phyloP scores from a whole-genome alignment of 92 coral and sea anemone species.

The Epizoanthus rinbou region DNA sequence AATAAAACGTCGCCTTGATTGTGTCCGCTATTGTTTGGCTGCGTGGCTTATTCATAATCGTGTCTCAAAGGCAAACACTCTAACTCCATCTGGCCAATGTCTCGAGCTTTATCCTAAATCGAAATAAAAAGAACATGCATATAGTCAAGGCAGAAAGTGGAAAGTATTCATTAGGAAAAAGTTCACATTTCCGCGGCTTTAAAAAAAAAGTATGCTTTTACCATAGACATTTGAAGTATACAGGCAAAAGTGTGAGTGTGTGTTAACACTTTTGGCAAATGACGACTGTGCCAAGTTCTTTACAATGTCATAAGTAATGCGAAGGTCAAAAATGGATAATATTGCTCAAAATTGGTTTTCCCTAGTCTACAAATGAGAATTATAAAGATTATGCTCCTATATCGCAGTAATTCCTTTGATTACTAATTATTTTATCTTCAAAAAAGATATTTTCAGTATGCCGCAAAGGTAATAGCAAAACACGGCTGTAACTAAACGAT shows the following conservation, averaged over 20 bases:
- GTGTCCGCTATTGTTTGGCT: conserved; percentile 1
- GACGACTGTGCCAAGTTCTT: background rate
- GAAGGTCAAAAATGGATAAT: background rate
- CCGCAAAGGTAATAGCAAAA: too few relatives aligned
- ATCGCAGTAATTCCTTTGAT: too few relatives aligned
- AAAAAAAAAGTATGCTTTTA: background rate
- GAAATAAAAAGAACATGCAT: background rate
- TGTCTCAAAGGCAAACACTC: background rate
- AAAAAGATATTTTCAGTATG: too few relatives aligned
- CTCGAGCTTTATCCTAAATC: background rate
- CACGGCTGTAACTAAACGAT: too few relatives aligned
- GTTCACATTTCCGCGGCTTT: background rate
- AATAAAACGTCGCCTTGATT: conserved; percentile 5
- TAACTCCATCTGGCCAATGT: conserved; percentile 8
- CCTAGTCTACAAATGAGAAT: background rate
- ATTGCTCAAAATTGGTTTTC: background rate
- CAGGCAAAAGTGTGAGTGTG: background rate
- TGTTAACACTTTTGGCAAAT: background rate
- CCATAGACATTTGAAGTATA: background rate
- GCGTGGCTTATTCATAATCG: conserved; percentile 19
- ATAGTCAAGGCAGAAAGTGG: background rate
- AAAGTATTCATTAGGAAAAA: background rate
- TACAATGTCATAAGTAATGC: background rate
- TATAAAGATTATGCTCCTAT: background rate
- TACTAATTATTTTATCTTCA: too few relatives aligned